phyloP scores from a whole-genome alignment of 1,140 invertebrate species.

The Xylocopa sonorina region DNA sequence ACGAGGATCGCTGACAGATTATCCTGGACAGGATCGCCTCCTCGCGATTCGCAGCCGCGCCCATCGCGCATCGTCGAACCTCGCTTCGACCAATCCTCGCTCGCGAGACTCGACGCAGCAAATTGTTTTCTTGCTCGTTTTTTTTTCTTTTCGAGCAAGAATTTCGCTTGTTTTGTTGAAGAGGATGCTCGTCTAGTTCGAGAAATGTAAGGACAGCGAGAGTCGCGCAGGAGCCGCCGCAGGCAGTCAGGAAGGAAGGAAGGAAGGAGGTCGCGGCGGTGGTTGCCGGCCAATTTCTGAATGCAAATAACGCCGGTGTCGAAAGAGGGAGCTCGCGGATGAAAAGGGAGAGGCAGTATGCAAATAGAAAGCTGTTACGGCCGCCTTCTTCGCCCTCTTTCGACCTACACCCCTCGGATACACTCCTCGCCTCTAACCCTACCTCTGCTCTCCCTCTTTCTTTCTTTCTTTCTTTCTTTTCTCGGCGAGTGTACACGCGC shows the following conservation, averaged over 20 bases:
- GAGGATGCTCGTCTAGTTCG: too few species aligned
- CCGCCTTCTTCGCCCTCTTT: constrained; percentile 68
- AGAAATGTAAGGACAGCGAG: too few species aligned
- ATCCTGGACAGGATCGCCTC: not conserved
- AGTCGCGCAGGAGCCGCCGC: not conserved
- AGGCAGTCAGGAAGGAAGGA: constrained; percentile 43
- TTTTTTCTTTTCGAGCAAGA: too few species aligned
- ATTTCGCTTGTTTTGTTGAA: too few species aligned
- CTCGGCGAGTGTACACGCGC: constrained; percentile 66
- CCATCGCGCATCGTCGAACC: too few species aligned
- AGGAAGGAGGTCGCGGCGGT: constrained; percentile 67
- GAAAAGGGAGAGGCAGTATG: constrained; percentile 76
- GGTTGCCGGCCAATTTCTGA: constrained; percentile 80
- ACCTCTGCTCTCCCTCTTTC: constrained; percentile 54
- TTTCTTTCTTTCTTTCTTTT: constrained; percentile 54
- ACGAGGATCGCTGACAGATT: constrained; percentile 20
- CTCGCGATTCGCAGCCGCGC: not conserved
- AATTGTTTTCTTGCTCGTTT: too few species aligned
- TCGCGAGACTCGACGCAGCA: too few species aligned
- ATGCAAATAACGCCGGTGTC: constrained; percentile 81
- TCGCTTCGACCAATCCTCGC: too few species aligned
- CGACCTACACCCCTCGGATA: constrained; percentile 63
- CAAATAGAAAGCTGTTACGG: constrained; percentile 82
- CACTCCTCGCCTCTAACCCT: constrained; percentile 58
- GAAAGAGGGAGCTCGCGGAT: constrained; percentile 70